phyloP scores from a whole-genome alignment of 2,113 vertebrate species.

The Seriola rivoliana region DNA sequence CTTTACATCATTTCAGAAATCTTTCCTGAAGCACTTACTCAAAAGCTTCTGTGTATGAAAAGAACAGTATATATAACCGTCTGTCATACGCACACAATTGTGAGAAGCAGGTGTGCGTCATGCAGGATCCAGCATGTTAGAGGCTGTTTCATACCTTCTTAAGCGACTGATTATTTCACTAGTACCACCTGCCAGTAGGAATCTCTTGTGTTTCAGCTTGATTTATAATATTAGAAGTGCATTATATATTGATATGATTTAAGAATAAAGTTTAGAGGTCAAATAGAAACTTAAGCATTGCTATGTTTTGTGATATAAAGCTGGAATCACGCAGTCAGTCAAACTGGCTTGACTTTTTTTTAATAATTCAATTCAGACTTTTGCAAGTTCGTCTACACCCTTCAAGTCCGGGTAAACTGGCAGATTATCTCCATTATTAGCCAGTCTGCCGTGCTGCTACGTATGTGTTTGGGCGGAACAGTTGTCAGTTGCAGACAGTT shows the following conservation, averaged over 20 bases:
- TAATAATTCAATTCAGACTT: conserved; percentile 34
- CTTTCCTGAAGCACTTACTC: conserved; percentile 29
- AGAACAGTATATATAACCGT: neutral
- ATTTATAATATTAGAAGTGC: neutral
- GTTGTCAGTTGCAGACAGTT: neutral
- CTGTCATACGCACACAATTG: neutral
- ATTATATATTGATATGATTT: neutral
- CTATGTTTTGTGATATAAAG: conserved; percentile 4
- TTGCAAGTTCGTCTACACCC: conserved; percentile 24
- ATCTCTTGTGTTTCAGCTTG: neutral
- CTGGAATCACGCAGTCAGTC: neutral
- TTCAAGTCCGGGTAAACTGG: neutral
- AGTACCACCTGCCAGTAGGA: neutral
- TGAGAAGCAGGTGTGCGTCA: conserved; percentile 41
- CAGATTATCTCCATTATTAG: conserved; percentile 18
- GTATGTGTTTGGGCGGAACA: neutral
- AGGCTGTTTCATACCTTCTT: conserved; percentile 23
- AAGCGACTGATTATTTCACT: neutral
- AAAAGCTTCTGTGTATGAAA: conserved; percentile 33
- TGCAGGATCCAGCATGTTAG: conserved; percentile 43
- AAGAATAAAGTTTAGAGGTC: neutral
- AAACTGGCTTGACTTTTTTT: conserved; percentile 30
- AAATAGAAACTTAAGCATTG: neutral
- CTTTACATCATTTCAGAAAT: conserved; percentile 27
- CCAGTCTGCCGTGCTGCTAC: conserved; percentile 6